Base-by-base conservation (phyloP, 2,888 invertebrate species). In the Pristionchus arcanus region DNA sequence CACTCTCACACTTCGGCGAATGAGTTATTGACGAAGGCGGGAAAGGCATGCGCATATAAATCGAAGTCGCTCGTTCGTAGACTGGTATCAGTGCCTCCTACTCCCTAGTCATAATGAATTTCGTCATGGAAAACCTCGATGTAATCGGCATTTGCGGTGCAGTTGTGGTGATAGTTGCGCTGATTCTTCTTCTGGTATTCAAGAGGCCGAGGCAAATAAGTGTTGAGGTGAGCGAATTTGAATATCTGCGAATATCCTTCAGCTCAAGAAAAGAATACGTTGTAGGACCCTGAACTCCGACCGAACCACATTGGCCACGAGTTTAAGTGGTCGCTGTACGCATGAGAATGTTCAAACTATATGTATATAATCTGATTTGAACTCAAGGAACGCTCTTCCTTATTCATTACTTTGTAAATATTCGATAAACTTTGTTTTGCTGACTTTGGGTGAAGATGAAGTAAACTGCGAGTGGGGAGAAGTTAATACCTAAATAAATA, bases 1-100 rank as follows among this genome's bases (percentile, higher is more conserved):
- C 63, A n/a, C n/a, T 63, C 63, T 63, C 63, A 63, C 63, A 25
- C 63, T 63, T 63, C n/a, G 63, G 63, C 63, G n/a, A 63, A 63
- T 63, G 63, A 63, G 63, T 63, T 63, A 63, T 63, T 63, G 63
- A 63, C 63, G 63, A 63, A n/a, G n/a, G 7, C n/a, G 25, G 63
- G 25, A 25, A 21, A 59, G 25, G 19, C 59, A 25, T 63, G 63
- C n/a, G 63, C 21, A 63, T 63, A 63, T 63, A 63, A 63, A 63
- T 63, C n/a, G 63, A n/a, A n/a, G 11, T 0, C 21, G 4, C 21
- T 49, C 42, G 42, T 49, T 49, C 42, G 42, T n/a, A 63, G 25
- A n/a, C n/a, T 7, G 63, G n/a, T n/a, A 63, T 25, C n/a, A 63
- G n/a, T 59, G 19, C 59, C 25, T 25, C 59, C 59, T 63, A 25